These are phyloP conservation scores for Datnioides undecimradiatus DNA, from an alignment of 2,113 vertebrate genomes.

Conservation along the genomic window DNA sequence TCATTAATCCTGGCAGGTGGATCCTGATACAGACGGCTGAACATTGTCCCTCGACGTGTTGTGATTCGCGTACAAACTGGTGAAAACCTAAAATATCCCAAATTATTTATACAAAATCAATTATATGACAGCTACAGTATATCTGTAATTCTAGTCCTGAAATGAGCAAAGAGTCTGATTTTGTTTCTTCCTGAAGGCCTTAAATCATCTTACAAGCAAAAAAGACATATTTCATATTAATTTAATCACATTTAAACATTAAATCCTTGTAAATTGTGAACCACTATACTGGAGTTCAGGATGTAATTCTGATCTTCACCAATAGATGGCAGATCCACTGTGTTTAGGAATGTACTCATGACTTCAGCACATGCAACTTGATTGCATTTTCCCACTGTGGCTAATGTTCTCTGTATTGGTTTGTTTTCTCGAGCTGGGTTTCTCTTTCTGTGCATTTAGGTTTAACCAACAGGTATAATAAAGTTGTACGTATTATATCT, in stretches of 20 bases:
- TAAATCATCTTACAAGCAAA: not conserved
- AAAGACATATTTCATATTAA: not conserved
- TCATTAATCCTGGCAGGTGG: not conserved
- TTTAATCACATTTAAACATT: not conserved
- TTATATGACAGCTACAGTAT: not conserved
- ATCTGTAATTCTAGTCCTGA: not conserved
- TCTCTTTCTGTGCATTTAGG: not conserved
- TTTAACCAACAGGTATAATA: not conserved
- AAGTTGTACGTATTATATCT: not conserved
- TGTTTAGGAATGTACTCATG: not conserved
- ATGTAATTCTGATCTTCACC: constrained; percentile 38
- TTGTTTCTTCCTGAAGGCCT: not conserved
- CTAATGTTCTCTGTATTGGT: not conserved
- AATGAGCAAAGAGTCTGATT: not conserved
- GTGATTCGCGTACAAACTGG: not conserved
- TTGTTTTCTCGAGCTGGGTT: not conserved
- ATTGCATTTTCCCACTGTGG: constrained; percentile 1
- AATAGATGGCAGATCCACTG: constrained; percentile 52
- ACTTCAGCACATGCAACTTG: not conserved
- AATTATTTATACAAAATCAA: not conserved
- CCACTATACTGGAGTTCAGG: not conserved
- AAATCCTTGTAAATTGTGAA: not conserved
- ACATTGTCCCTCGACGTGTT: not conserved
- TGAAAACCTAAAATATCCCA: not conserved
- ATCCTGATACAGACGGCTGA: not conserved